phyloP scores from a whole-genome alignment of 2,888 invertebrate species.

The Calameuta filiformis region DNA sequence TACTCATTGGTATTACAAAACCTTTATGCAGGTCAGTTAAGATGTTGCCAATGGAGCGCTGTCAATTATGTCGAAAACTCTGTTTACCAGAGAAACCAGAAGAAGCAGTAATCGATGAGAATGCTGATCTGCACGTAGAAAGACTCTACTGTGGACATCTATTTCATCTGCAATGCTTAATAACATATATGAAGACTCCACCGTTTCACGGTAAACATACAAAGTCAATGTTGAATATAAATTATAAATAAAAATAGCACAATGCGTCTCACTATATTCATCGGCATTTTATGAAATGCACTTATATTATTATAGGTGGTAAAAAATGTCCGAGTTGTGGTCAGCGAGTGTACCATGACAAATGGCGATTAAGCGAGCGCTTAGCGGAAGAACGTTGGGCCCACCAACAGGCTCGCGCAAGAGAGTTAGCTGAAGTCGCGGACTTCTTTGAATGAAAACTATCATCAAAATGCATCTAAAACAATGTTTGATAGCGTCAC shows the following conservation, averaged over 20 bases:
- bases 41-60: conserved; percentile 72
- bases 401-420: conserved; percentile 78
- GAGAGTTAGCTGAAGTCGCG: conserved; percentile 80
- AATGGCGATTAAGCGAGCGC: conserved; percentile 77
- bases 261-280: neutral
- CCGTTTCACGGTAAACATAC: conserved; percentile 72
- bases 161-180: conserved; percentile 77
- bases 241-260: neutral
- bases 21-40: conserved; percentile 68
- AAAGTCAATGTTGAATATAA: neutral
- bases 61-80: conserved; percentile 72
- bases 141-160: conserved; percentile 80
- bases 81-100: conserved; percentile 73
- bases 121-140: conserved; percentile 73
- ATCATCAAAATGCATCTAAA: neutral
- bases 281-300: neutral
- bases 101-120: conserved; percentile 70
- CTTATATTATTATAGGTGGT: conserved; percentile 68
- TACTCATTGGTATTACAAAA: neutral
- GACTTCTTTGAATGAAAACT: conserved; percentile 73
- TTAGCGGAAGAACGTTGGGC: conserved; percentile 82
- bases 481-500: neutral
- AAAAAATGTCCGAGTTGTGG: conserved; percentile 76
- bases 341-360: conserved; percentile 77
- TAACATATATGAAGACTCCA: conserved; percentile 76